phyloP scores from a whole-genome alignment of 2,888 invertebrate species.

The Hanleya hanleyi region DNA sequence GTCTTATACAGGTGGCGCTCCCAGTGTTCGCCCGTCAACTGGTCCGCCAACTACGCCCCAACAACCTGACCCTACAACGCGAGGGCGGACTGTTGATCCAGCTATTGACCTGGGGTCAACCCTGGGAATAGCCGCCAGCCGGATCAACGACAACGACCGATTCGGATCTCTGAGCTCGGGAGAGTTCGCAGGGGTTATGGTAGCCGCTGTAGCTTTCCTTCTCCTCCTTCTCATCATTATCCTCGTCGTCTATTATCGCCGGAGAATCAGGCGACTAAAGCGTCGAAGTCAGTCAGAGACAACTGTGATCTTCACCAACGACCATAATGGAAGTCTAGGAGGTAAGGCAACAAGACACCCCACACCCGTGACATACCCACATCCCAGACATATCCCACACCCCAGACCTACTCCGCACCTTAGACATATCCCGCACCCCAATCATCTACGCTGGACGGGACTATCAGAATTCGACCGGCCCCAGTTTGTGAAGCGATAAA shows the following conservation, averaged over 20 bases:
- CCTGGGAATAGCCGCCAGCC: not conserved
- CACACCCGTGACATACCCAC: too few species aligned
- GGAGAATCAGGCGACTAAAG: not conserved
- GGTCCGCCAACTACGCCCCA: too few species aligned
- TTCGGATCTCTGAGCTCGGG: not conserved
- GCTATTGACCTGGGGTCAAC: not conserved
- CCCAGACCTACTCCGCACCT: too few species aligned
- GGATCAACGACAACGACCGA: not conserved
- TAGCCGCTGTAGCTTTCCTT: not conserved
- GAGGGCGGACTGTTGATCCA: not conserved
- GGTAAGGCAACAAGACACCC: not conserved
- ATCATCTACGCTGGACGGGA: too few species aligned
- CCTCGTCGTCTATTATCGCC: not conserved
- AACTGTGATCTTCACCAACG: not conserved
- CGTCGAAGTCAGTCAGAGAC: not conserved
- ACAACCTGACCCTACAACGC: too few species aligned
- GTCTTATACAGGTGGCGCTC: too few species aligned
- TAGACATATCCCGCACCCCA: too few species aligned
- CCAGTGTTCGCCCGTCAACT: too few species aligned
- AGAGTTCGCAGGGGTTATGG: not conserved
- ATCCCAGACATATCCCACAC: too few species aligned
- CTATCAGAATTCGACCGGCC: too few species aligned
- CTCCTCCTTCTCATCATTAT: not conserved
- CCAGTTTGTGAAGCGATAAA: too few species aligned
- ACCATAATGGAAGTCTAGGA: not conserved